These are phyloP conservation scores for Micrasema minimum DNA, from an alignment of 1,140 invertebrate species.

Conservation along the genomic window DNA sequence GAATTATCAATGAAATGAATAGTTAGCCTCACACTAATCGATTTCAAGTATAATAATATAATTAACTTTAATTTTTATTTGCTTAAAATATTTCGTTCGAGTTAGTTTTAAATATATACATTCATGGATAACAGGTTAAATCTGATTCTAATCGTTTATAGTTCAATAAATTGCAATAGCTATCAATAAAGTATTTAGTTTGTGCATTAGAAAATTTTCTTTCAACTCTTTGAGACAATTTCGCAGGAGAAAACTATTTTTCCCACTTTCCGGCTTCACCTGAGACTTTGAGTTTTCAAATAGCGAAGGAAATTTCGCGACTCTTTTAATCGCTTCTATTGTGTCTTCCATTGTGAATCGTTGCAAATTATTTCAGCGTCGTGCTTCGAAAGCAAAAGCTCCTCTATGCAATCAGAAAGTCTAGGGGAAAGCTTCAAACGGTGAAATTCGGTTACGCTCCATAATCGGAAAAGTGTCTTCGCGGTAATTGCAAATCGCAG, in stretches of 20 bases:
- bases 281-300: constrained; percentile 39
- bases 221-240: constrained; percentile 1
- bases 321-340: constrained; percentile 46
- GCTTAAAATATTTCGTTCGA: too few relatives aligned
- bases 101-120: too few relatives aligned
- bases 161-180: too few relatives aligned
- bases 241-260: constrained; percentile 5
- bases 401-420: constrained; percentile 7
- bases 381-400: constrained; percentile 19
- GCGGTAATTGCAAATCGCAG: constrained; percentile 24
- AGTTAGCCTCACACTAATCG: too few relatives aligned
- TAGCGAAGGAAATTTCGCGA: constrained; percentile 40
- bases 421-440: background rate
- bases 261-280: constrained; percentile 22
- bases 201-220: too few relatives aligned
- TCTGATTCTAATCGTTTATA: too few relatives aligned
- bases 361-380: constrained; percentile 35
- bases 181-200: too few relatives aligned
- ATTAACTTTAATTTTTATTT: too few relatives aligned
- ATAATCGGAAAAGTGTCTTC: constrained; percentile 25
- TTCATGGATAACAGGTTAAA: too few relatives aligned
- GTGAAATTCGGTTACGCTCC: constrained; percentile 21
- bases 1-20: too few relatives aligned
- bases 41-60: too few relatives aligned
- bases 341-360: constrained; percentile 36